phyloP scores from a whole-genome alignment of 2,797 vertebrate species.

The Mormyrus proboscirostris region DNA sequence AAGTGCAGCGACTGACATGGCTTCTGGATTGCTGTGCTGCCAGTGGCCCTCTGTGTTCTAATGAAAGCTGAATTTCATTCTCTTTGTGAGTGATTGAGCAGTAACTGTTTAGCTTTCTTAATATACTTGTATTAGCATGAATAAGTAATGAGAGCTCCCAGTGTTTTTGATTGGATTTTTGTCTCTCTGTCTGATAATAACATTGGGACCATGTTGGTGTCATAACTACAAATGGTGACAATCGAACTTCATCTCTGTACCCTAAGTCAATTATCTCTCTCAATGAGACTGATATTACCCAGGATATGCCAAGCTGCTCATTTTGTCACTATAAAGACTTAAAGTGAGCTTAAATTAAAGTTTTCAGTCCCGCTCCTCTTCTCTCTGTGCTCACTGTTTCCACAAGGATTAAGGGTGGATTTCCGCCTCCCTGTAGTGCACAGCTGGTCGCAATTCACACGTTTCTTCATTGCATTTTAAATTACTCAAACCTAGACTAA shows the following conservation, averaged over 20 bases:
- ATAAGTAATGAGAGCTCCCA: constrained; percentile 91
- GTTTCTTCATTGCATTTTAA: background rate
- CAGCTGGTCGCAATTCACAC: background rate
- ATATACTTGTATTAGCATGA: constrained; percentile 99
- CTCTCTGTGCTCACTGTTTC: constrained; percentile 5
- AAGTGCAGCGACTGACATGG: background rate
- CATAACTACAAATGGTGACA: constrained; percentile 66
- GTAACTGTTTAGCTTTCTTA: constrained; percentile 96
- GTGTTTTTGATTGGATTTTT: constrained; percentile 88
- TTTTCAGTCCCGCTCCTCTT: background rate
- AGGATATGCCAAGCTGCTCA: constrained; percentile 28
- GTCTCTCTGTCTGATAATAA: constrained; percentile 80
- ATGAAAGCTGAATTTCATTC: constrained; percentile 90
- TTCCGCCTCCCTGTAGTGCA: background rate
- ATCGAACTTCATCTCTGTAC: constrained; percentile 86
- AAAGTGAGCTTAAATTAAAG: constrained; percentile 24
- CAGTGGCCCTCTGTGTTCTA: constrained; percentile 63
- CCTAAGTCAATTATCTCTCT: constrained; percentile 77
- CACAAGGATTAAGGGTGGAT: constrained; percentile 14
- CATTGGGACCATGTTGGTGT: constrained; percentile 85
- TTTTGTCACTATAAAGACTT: constrained; percentile 18
- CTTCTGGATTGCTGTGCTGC: background rate
- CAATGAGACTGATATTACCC: constrained; percentile 45
- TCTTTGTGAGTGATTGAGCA: constrained; percentile 88
- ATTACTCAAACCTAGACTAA: background rate